phyloP scores from a whole-genome alignment of 2,797 vertebrate genomes.

The Nothura maculosa region DNA sequence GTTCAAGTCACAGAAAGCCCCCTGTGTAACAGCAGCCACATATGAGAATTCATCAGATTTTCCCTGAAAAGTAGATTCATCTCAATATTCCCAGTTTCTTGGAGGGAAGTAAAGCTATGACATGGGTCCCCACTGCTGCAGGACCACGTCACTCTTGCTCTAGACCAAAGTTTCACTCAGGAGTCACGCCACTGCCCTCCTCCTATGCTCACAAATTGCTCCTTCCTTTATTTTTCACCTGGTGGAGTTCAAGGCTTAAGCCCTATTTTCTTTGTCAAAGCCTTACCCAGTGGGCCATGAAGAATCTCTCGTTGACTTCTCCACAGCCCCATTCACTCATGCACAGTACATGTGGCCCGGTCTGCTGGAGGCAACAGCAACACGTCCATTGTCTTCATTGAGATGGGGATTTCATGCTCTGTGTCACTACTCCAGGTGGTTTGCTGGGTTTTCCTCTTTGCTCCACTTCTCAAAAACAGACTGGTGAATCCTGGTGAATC shows the following conservation, averaged over 20 bases:
- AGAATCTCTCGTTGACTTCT: not conserved
- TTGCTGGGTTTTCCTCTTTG: not conserved
- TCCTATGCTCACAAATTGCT: accelerated
- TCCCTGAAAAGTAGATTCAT: conserved; percentile 12
- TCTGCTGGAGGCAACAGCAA: not conserved
- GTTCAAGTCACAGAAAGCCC: not conserved
- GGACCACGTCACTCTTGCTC: not conserved
- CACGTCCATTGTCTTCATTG: accelerated
- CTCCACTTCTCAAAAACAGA: not conserved
- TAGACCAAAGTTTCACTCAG: not conserved
- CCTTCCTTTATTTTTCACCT: not conserved
- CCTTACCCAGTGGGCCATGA: not conserved
- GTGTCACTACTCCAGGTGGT: not conserved
- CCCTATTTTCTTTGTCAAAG: not conserved
- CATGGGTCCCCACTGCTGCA: not conserved
- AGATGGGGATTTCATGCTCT: not conserved
- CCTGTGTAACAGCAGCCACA: not conserved
- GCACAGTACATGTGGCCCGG: accelerated
- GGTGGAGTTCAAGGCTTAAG: not conserved
- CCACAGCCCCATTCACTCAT: not conserved
- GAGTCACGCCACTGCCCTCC: accelerated
- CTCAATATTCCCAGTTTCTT: conserved; percentile 11
- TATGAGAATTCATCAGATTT: not conserved
- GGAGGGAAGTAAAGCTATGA: not conserved
- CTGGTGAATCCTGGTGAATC: not conserved